A percentile compares a stretch with the other conserved stretches of the same genome.
phyloP scores from a whole-genome alignment of 2,888 invertebrate species.

The Aplocera efformata region DNA sequence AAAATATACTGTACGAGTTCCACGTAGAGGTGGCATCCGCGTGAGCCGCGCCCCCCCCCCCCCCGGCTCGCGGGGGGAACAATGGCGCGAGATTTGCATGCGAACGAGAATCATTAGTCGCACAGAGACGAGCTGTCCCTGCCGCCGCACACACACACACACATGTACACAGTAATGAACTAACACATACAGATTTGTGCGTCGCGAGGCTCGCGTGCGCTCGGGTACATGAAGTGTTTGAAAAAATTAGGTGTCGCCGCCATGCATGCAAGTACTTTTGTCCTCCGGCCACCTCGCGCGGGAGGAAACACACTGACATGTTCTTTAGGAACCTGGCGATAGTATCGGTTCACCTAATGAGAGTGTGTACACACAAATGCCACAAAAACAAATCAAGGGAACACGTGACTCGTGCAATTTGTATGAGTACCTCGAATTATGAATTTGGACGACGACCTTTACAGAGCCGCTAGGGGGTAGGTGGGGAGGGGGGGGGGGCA shows the following conservation, averaged over 20 bases:
- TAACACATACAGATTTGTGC: too few species aligned
- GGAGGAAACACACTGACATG: too few species aligned
- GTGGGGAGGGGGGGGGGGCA: background rate
- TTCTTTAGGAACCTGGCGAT: too few species aligned
- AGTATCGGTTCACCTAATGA: too few species aligned
- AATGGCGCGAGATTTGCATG: constrained; percentile 13
- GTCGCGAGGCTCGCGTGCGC: too few species aligned
- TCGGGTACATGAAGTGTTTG: too few species aligned
- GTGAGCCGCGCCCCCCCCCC: background rate
- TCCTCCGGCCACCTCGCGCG: too few species aligned
- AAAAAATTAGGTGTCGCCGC: too few species aligned
- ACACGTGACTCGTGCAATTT: constrained; percentile 7
- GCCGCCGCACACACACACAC: background rate
- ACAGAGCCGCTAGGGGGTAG: constrained; percentile 4
- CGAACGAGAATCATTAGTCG: background rate
- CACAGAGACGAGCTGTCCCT: background rate
- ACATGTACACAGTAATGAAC: too few species aligned
- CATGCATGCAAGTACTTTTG: too few species aligned
- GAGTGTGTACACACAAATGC: background rate
- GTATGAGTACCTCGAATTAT: constrained; percentile 5
- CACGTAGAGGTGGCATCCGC: background rate
- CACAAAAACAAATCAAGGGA: background rate
- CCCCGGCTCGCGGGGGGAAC: background rate
- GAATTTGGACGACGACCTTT: constrained; percentile 23
- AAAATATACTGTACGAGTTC: background rate